Conservation (phyloP, 23 tunicate genomes). For the Trididemnum clinides region DNA sequence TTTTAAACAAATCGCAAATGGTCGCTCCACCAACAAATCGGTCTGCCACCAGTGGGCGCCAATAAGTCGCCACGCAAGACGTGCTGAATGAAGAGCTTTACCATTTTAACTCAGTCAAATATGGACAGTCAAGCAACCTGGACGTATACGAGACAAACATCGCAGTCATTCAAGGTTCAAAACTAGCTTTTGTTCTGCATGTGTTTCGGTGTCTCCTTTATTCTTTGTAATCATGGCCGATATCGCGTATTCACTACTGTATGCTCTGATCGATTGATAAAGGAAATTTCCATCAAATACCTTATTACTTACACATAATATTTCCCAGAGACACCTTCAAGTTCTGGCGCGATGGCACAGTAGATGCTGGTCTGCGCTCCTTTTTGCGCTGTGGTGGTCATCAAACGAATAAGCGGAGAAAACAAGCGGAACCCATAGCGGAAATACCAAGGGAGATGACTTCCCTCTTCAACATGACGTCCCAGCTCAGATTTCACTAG, state of each 20-base stretch:
- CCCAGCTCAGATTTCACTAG: constrained; percentile 65
- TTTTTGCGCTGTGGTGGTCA: constrained; percentile 34
- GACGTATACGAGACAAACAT: not conserved
- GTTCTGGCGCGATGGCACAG: constrained; percentile 81
- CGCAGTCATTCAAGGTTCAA: not conserved
- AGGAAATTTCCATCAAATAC: not conserved
- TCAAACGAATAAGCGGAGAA: not conserved
- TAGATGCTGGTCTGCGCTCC: constrained; percentile 78
- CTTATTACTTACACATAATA: constrained; percentile 33
- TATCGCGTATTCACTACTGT: no score
- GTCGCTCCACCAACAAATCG: no score
- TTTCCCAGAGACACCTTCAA: constrained; percentile 53
- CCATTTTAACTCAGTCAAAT: no score
- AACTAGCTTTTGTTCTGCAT: no score
- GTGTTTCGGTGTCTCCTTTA: no score
- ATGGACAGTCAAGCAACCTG: no score
- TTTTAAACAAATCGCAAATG: no score
- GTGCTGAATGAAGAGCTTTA: no score
- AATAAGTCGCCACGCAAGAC: no score
- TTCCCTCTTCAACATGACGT: constrained; percentile 40
- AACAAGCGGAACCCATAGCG: not conserved
- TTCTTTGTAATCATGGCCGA: no score
- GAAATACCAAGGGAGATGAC: not conserved
- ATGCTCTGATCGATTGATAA: no score
- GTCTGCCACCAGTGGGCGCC: no score